Evolutionary conservation across 2,888 invertebrate genomes (phyloP).

Genomic region (Tipula vernalis): DNA sequence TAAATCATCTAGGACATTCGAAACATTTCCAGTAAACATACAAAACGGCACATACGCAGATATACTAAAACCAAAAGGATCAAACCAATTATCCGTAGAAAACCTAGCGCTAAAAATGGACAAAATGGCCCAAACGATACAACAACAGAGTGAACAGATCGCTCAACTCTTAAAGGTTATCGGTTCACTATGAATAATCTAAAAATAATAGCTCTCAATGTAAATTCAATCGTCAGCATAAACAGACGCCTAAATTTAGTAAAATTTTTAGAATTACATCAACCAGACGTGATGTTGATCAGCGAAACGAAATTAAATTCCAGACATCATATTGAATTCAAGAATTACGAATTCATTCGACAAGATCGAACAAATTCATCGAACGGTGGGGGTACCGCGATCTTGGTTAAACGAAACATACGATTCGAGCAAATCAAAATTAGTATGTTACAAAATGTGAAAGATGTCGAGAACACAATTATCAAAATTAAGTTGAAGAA

Average conservation of each 20-base stretch:
- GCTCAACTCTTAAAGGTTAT: background rate
- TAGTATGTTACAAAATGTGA: background rate
- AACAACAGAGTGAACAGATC: background rate
- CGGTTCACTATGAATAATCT: background rate
- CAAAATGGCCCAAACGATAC: background rate
- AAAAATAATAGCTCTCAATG: background rate
- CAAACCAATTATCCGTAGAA: background rate
- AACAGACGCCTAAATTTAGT: background rate
- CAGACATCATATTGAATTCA: background rate
- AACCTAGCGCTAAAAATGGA: background rate
- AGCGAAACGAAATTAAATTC: background rate
- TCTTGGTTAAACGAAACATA: background rate
- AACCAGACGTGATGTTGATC: background rate
- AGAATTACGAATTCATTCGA: background rate
- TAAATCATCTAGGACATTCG: background rate
- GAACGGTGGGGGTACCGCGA: background rate
- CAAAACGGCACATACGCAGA: background rate
- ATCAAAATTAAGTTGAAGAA: background rate
- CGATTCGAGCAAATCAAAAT: no score
- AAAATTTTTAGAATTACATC: background rate
- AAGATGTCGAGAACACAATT: background rate
- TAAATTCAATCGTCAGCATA: background rate
- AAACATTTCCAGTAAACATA: background rate
- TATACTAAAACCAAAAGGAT: background rate
- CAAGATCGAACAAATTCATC: background rate